These are phyloP conservation scores for Eremobia ochroleuca DNA, from an alignment of 2,888 invertebrate species.

Conservation along the genomic window DNA sequence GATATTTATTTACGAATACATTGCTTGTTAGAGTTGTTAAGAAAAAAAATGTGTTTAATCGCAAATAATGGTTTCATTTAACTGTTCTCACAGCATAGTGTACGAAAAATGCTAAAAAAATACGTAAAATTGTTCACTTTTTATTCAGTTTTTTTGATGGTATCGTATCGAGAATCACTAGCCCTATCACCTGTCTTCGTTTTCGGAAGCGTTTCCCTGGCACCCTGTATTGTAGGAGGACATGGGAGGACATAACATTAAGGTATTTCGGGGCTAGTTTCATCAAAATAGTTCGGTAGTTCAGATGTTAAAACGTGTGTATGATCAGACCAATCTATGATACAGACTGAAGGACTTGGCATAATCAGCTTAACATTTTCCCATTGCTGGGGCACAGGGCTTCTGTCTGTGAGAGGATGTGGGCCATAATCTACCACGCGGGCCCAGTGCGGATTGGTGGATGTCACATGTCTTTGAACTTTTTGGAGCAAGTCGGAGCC, in stretches of 20 bases:
- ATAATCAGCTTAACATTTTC: neutral
- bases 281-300: neutral
- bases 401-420: neutral
- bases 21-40: too few relatives aligned
- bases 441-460: neutral
- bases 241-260: conserved; percentile 14
- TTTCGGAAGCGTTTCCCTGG: too few relatives aligned
- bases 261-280: neutral
- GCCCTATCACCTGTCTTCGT: too few relatives aligned
- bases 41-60: too few relatives aligned
- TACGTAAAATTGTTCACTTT: too few relatives aligned
- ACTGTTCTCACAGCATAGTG: too few relatives aligned
- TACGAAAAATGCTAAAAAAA: too few relatives aligned
- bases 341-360: neutral
- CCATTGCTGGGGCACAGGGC: neutral
- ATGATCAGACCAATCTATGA: neutral
- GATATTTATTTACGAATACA: too few relatives aligned
- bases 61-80: too few relatives aligned
- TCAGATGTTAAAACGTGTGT: neutral
- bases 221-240: conserved; percentile 29
- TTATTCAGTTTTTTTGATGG: too few relatives aligned
- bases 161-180: too few relatives aligned
- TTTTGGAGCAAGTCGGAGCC: neutral
- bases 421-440: neutral
- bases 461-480: neutral